Base-by-base conservation (phyloP, 1,140 invertebrate genomes). In the Venturia canescens region DNA sequence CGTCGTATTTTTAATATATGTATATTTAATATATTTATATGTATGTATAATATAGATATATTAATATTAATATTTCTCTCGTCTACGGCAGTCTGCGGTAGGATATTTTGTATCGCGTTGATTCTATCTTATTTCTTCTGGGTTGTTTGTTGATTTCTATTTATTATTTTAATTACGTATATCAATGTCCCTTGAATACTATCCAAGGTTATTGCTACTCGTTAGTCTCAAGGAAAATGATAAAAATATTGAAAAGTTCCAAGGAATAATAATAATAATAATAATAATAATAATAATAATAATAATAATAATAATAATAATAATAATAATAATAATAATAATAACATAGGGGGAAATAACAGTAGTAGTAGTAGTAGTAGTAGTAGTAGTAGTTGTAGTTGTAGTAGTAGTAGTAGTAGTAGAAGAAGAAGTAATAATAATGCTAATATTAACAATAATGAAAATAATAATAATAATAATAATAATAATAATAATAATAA, bases 41-140 rank as follows among this genome's bases (percentile, higher is more conserved):
- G 57, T 76, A 34, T 34, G 9, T 34, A 34, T 34, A 4, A 34
- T 34, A 34, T 34, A 34, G 34, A 34, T 34, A 44, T 50, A 29
- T 34, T 27, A 75, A 75, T 75, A 75, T 53, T 5, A 48, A 44
- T 75, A 23, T 50, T 50, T 69, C 66, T 69, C 66, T 69, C 66
- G 16, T 69, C 66, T 69, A 69, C 66, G 29, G 66, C 66, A 69
- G 66, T 69, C 66, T 69, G 66, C 66, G 66, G 66, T 69, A 69
- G 66, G 66, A 69, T 69, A 69, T 69, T 69, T 69, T 69, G 66
- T 69, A 69, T 69, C 66, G 66, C 66, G 26, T 29, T 69, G 23
- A 16, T 26, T 69, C 15, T 6, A 21, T 66, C 23, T 23, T 66
- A 66, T 66, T 66, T 34, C 34, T 34, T 34, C 9, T 34, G 3